Percentiles rank a stretch among this genome's conserved stretches.
phyloP scores from a whole-genome alignment of 1,140 invertebrate species.

The Heliconius nattereri region DNA sequence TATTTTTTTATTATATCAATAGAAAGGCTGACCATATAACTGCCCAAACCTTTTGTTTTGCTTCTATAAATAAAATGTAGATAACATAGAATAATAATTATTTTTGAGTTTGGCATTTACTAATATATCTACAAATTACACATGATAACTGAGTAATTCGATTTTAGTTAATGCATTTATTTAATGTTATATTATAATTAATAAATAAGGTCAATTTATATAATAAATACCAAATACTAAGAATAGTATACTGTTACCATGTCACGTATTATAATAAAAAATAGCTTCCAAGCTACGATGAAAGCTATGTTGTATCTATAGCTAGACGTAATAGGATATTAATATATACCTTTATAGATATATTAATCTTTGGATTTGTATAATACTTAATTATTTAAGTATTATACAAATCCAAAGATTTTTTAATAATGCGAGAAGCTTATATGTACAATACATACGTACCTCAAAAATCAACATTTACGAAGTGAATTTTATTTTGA shows the following conservation, averaged over 20 bases:
- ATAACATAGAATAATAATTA: neutral
- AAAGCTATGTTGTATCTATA: neutral
- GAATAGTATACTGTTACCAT: neutral
- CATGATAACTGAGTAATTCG: neutral
- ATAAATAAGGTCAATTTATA: neutral
- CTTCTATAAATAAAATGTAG: neutral
- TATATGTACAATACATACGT: neutral
- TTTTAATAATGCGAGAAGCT: neutral
- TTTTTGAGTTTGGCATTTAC: neutral
- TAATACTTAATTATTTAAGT: neutral
- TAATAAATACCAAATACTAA: neutral
- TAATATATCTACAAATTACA: neutral
- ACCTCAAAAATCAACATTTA: neutral
- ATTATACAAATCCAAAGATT: neutral
- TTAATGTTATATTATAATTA: neutral
- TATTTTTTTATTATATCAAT: neutral
- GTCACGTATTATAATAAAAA: neutral
- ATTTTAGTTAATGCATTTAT: neutral
- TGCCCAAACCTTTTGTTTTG: neutral
- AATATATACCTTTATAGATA: neutral
- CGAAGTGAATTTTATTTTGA: neutral
- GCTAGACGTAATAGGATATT: neutral
- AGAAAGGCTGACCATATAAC: slow-evolving; percentile 7
- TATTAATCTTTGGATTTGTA: neutral
- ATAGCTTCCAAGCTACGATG: neutral